Percentiles rank a stretch among this genome's conserved stretches.
Conservation (phyloP, 1,140 invertebrate genomes). For the Aphelinus atriplicis region DNA sequence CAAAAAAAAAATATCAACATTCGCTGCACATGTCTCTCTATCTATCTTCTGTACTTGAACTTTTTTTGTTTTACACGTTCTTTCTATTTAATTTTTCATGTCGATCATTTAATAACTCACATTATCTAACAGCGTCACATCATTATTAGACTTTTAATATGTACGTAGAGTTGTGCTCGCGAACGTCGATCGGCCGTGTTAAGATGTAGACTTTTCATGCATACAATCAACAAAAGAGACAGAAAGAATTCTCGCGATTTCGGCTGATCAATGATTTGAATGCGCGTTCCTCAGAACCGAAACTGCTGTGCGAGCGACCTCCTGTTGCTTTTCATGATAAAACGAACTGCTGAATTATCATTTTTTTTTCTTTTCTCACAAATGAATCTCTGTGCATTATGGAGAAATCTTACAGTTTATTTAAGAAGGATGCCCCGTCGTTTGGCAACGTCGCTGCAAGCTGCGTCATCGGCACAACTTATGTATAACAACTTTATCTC, state of each 20-base stretch:
- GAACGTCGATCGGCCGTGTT: conserved; percentile 30
- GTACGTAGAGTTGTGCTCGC: conserved; percentile 3
- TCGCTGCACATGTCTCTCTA: conserved; percentile 48
- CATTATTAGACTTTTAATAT: conserved; percentile 2
- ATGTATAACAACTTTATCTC: conserved; percentile 29
- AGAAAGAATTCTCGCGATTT: conserved; percentile 17
- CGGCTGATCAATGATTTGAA: background rate
- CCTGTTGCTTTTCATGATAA: conserved; percentile 9
- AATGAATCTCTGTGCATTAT: conserved; percentile 26
- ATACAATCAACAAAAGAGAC: background rate
- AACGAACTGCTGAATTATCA: conserved; percentile 21
- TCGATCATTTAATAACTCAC: conserved; percentile 8
- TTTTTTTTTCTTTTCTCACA: background rate
- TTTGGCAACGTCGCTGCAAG: conserved; percentile 65
- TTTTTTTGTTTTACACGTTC: conserved; percentile 38
- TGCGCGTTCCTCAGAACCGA: conserved; percentile 18
- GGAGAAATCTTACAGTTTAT: conserved; percentile 62
- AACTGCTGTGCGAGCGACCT: conserved; percentile 23
- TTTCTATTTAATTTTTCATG: conserved; percentile 16
- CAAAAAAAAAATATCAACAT: conserved; percentile 43
- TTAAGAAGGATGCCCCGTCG: conserved; percentile 63
- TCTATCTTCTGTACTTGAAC: conserved; percentile 36
- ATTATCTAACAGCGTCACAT: conserved; percentile 16
- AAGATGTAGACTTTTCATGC: conserved; percentile 1
- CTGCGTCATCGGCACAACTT: conserved; percentile 69